Evolutionary conservation across 2,797 vertebrate species (phyloP).

Genomic region (Lacerta viridis): DNA sequence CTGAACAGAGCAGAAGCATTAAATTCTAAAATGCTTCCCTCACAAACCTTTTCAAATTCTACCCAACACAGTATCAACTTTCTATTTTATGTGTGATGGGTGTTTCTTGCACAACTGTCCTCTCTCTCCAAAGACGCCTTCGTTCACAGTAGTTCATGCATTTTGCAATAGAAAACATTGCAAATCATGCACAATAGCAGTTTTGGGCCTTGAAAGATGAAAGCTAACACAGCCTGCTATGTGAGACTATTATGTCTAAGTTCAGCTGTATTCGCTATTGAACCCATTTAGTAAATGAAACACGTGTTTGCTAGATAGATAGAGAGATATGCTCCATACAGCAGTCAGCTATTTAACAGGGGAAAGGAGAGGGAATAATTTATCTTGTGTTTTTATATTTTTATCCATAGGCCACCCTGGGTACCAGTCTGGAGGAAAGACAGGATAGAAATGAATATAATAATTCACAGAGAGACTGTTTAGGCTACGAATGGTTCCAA

Average conservation of each 20-base stretch:
- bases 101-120: background rate
- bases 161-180: background rate
- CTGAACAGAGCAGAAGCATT: background rate
- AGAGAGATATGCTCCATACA: background rate
- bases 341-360: background rate
- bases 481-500: background rate
- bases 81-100: background rate
- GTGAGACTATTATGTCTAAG: background rate
- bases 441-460: too few relatives aligned
- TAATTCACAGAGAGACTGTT: background rate
- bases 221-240: background rate
- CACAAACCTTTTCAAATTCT: background rate
- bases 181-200: background rate
- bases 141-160: background rate
- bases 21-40: background rate
- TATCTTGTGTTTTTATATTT: background rate
- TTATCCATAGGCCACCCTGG: too few relatives aligned
- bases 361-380: background rate
- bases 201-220: background rate
- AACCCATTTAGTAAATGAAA: background rate
- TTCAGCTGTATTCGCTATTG: background rate
- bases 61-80: background rate
- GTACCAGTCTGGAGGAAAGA: too few relatives aligned
- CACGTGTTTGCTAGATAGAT: background rate
- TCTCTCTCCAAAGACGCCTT: background rate